Evolutionary conservation across 2,888 invertebrate species (phyloP).

Genomic region (Exephanes ischioxanthus): DNA sequence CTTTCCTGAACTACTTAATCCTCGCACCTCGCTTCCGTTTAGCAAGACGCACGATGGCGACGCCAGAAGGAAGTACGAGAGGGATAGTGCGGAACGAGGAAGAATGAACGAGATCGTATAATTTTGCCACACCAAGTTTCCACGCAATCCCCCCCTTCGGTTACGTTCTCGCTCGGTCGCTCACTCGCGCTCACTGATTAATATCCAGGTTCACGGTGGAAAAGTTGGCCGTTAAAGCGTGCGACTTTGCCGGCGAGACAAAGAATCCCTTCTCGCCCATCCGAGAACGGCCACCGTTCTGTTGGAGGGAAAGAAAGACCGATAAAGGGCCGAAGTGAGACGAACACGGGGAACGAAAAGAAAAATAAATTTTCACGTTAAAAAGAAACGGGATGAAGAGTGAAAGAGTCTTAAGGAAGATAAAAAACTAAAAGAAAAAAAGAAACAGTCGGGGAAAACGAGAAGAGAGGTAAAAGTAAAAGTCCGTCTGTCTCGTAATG

Average conservation of each 20-base stretch:
- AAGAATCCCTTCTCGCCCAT: slow-evolving; percentile 30
- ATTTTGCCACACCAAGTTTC: slow-evolving; percentile 67
- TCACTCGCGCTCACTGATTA: slow-evolving; percentile 45
- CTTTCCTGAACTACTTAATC: slow-evolving; percentile 64
- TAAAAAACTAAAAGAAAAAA: slow-evolving; percentile 38
- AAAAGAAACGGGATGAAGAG: slow-evolving; percentile 28
- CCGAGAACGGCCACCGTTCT: slow-evolving; percentile 2
- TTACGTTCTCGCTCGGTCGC: slow-evolving; percentile 49
- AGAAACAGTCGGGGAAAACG: slow-evolving; percentile 35
- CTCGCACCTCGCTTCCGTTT: slow-evolving; percentile 51
- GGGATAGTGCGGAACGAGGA: slow-evolving; percentile 11
- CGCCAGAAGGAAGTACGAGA: slow-evolving; percentile 6
- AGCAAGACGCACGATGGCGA: slow-evolving; percentile 55
- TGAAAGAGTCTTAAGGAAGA: slow-evolving; percentile 28
- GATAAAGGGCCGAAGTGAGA: slow-evolving; percentile 2
- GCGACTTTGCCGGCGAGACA: slow-evolving; percentile 42
- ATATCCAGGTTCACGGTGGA: slow-evolving; percentile 66
- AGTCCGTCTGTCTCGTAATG: slow-evolving; percentile 40
- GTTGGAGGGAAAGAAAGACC: slow-evolving; percentile 3
- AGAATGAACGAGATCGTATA: slow-evolving; percentile 62
- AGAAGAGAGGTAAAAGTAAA: slow-evolving; percentile 47
- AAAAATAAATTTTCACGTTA: slow-evolving; percentile 13
- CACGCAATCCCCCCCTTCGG: slow-evolving; percentile 24
- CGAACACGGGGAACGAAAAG: background rate
- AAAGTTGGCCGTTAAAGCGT: slow-evolving; percentile 72